Evolutionary conservation across 2,113 vertebrate species (phyloP).

Genomic region (Urocynchramus pylzowi): DNA sequence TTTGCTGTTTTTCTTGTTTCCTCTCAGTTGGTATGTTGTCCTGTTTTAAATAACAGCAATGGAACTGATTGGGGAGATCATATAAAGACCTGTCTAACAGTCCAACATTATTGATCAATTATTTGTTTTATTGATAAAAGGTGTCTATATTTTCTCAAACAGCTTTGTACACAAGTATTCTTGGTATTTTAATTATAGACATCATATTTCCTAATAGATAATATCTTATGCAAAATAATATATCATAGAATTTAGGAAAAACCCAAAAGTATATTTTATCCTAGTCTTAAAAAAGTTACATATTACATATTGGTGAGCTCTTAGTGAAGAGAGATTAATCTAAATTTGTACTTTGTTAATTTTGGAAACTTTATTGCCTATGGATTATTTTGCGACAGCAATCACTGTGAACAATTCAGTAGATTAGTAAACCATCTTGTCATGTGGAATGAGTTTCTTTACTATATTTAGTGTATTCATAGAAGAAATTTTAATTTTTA

Average conservation of each 20-base stretch:
- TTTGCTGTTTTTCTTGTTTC: neutral
- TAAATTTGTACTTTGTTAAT: neutral
- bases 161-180: neutral
- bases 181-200: neutral
- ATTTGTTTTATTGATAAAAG: neutral
- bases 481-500: neutral
- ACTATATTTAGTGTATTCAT: neutral
- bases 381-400: neutral
- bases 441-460: neutral
- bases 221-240: neutral
- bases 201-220: neutral
- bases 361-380: neutral
- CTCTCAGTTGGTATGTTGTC: neutral
- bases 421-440: neutral
- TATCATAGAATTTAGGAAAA: neutral
- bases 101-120: neutral
- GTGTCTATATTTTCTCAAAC: neutral
- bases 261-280: neutral
- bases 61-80: neutral
- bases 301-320: neutral
- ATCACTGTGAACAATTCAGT: neutral
- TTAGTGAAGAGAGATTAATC: neutral
- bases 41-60: neutral
- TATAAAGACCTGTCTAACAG: neutral
- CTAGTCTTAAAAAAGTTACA: neutral